These are phyloP conservation scores for Hemitrygon akajei DNA, from an alignment of 2,797 vertebrate species.

Conservation along the genomic window DNA sequence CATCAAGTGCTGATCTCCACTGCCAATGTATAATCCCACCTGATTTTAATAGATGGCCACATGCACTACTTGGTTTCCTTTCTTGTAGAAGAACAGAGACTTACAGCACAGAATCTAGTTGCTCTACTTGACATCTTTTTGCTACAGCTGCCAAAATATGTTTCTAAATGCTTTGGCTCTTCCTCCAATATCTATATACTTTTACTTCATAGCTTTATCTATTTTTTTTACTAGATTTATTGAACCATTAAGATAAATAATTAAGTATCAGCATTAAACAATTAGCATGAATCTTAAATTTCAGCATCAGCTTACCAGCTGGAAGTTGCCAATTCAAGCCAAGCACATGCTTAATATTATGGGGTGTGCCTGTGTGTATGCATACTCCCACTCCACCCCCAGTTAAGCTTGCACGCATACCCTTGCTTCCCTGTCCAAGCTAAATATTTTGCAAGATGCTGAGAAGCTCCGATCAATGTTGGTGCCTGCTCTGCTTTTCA, in stretches of 20 bases:
- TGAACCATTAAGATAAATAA: not conserved
- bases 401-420: too few relatives aligned
- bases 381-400: too few relatives aligned
- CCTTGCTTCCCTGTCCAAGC: too few relatives aligned
- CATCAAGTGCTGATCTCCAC: not conserved
- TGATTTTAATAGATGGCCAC: not conserved
- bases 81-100: not conserved
- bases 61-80: not conserved
- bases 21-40: not conserved
- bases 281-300: not conserved
- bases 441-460: too few relatives aligned
- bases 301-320: not conserved
- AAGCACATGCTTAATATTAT: too few relatives aligned
- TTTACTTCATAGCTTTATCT: not conserved
- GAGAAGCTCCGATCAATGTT: too few relatives aligned
- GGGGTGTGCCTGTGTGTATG: too few relatives aligned
- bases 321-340: not conserved
- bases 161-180: not conserved
- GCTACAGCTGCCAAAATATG: not conserved
- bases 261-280: not conserved
- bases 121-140: not conserved
- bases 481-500: too few relatives aligned
- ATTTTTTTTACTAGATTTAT: not conserved
- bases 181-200: not conserved
- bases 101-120: not conserved